phyloP scores from a whole-genome alignment of 1,140 invertebrate species.

The Brachionus manjavacas region DNA sequence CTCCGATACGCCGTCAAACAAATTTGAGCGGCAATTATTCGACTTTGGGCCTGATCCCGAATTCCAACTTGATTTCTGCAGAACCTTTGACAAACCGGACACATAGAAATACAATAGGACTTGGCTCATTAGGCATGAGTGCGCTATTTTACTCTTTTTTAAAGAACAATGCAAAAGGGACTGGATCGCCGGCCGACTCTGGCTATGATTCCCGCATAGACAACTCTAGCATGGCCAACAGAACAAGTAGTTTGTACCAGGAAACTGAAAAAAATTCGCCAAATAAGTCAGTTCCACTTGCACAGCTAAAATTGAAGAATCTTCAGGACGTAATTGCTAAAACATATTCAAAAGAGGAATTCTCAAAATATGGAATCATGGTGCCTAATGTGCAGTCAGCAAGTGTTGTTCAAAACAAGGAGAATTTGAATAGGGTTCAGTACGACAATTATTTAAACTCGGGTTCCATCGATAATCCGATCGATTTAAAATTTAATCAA shows the following conservation, averaged over 20 bases:
- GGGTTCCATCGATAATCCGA: conserved; percentile 13
- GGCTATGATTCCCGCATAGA: not conserved
- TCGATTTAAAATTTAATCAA: not conserved
- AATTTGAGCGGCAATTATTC: not conserved
- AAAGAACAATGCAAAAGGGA: not conserved
- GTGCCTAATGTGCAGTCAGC: not conserved
- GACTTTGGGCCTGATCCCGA: not conserved
- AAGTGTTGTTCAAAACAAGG: not conserved
- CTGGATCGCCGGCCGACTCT: not conserved
- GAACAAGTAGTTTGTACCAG: not conserved
- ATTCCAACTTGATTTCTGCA: not conserved
- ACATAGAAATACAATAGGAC: not conserved
- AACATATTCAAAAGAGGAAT: not conserved
- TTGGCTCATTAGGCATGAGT: conserved; percentile 6
- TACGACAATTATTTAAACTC: not conserved
- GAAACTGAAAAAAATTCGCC: not conserved
- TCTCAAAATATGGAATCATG: conserved; percentile 4
- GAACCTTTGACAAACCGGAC: not conserved
- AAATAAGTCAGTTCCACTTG: not conserved
- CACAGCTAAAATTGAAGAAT: conserved; percentile 19
- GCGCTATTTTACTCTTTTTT: conserved; percentile 19
- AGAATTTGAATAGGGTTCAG: not conserved
- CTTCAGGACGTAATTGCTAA: not conserved
- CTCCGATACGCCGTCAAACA: not conserved
- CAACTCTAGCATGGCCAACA: not conserved